Percentiles rank a stretch among this genome's conserved stretches.
Conservation (phyloP, 2,888 invertebrate species). For the Drosophila ezoana region DNA sequence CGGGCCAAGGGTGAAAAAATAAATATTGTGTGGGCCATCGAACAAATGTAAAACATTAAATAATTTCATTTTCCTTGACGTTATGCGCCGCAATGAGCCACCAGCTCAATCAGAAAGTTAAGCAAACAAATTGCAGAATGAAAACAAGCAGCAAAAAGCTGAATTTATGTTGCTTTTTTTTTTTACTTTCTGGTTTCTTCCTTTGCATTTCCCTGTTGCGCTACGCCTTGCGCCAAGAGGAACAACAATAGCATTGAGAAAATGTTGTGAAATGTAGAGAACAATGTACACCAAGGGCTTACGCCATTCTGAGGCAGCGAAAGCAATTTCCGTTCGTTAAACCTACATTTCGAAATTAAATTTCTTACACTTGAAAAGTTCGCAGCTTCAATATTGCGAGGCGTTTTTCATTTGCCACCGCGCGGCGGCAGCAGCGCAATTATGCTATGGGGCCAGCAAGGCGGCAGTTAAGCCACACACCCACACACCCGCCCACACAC, state of each 20-base stretch:
- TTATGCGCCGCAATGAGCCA: slow-evolving; percentile 54
- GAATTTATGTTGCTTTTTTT: slow-evolving; percentile 34
- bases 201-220: slow-evolving; percentile 8
- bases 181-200: slow-evolving; percentile 13
- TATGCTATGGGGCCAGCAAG: slow-evolving; percentile 45
- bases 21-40: slow-evolving; percentile 21
- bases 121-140: slow-evolving; percentile 75
- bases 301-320: slow-evolving; percentile 63
- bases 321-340: slow-evolving; percentile 81
- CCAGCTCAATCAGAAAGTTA: slow-evolving; percentile 77
- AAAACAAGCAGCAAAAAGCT: slow-evolving; percentile 65
- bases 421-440: slow-evolving; percentile 52
- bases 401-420: slow-evolving; percentile 62
- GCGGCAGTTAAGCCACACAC: slow-evolving; percentile 24
- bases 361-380: slow-evolving; percentile 81
- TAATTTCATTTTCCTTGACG: slow-evolving; percentile 61
- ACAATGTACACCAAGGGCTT: slow-evolving; percentile 40
- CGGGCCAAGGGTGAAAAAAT: slow-evolving; percentile 29
- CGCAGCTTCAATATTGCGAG: slow-evolving; percentile 69
- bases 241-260: slow-evolving; percentile 29
- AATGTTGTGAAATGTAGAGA: slow-evolving; percentile 25
- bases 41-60: slow-evolving; percentile 70
- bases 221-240: slow-evolving; percentile 16
- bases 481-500: too few species aligned
- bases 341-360: slow-evolving; percentile 80